These are phyloP conservation scores for Temnopleurus reevesii DNA, from an alignment of 53 echinoderm and acorn worm genomes.

Conservation along the genomic window DNA sequence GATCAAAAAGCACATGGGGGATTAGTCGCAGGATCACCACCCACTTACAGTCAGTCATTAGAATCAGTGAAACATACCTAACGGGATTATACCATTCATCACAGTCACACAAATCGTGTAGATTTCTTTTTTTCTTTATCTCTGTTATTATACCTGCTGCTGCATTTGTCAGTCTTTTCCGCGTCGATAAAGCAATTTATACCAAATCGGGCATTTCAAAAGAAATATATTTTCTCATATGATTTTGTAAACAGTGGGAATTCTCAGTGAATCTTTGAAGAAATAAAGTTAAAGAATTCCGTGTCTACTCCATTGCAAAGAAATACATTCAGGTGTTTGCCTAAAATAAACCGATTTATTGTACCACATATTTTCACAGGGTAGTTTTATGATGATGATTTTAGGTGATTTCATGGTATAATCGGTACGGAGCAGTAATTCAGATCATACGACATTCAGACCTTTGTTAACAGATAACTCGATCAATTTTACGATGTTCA, in stretches of 20 bases:
- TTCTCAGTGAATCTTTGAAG: neutral
- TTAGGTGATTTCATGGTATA: neutral
- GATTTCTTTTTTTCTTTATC: neutral
- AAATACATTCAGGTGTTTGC: no score
- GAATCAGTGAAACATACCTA: conserved; percentile 18
- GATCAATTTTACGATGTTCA: neutral
- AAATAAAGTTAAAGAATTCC: no score
- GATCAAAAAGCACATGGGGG: neutral
- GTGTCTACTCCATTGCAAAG: no score
- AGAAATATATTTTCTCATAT: conserved; percentile 6
- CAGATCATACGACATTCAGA: neutral
- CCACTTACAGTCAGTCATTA: neutral
- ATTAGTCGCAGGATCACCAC: neutral
- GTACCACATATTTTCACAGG: neutral
- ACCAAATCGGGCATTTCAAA: neutral
- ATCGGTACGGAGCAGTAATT: neutral
- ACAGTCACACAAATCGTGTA: neutral
- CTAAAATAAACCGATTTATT: no score
- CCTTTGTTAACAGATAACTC: neutral
- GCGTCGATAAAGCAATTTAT: neutral
- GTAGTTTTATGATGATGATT: neutral
- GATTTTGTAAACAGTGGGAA: neutral
- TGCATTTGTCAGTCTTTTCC: neutral
- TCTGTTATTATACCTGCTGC: neutral
- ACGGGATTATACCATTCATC: neutral